A percentile compares a stretch with the other conserved stretches of the same genome.
phyloP scores from a whole-genome alignment of 2,113 vertebrate genomes.

The Sminthopsis crassicaudata region DNA sequence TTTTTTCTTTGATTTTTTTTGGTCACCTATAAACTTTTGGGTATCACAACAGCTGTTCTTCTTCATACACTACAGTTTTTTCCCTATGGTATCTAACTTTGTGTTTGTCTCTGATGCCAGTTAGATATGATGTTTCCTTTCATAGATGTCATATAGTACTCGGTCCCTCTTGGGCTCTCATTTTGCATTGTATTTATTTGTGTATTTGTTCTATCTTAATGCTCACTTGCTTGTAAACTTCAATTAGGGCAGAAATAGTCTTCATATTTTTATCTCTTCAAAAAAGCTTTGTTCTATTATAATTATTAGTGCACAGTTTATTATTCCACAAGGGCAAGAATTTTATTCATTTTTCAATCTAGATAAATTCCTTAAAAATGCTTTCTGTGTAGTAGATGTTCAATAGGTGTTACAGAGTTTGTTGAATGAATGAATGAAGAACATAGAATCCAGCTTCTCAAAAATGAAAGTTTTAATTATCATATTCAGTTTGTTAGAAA shows the following conservation, averaged over 20 bases:
- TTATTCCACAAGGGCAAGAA: neutral
- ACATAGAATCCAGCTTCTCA: neutral
- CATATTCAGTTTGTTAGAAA: slow-evolving; percentile 30
- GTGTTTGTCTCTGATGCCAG: neutral
- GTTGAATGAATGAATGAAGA: neutral
- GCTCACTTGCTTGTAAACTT: neutral
- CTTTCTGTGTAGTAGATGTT: neutral
- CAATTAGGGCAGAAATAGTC: neutral
- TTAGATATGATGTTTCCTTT: neutral
- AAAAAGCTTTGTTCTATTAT: neutral
- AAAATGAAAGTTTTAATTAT: neutral
- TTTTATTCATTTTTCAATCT: neutral
- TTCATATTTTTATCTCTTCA: neutral
- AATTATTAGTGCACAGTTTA: neutral
- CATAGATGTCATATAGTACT: neutral
- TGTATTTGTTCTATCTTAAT: neutral
- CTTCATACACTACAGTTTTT: neutral
- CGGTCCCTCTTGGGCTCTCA: neutral
- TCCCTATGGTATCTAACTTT: neutral
- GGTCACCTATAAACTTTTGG: neutral
- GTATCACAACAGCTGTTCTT: neutral
- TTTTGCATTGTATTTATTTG: neutral
- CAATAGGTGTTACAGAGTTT: neutral
- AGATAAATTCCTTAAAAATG: neutral
- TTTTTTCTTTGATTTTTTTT: neutral